Conservation (phyloP, 2,113 vertebrate genomes). For the Ptilonorhynchus violaceus region DNA sequence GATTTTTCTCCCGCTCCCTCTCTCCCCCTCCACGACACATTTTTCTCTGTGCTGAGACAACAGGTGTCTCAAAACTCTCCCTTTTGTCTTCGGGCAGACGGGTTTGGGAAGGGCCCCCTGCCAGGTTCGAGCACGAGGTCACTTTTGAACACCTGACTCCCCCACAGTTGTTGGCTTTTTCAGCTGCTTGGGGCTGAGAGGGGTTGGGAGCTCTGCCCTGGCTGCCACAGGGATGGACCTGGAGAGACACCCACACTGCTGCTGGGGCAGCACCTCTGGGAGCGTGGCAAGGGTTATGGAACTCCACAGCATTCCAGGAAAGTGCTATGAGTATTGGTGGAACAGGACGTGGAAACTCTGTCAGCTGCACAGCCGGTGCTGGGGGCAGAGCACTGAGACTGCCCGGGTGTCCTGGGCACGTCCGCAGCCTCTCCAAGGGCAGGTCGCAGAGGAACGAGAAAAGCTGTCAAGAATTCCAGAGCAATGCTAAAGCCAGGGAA, state of each 20-base stretch:
- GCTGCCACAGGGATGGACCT: background rate
- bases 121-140: background rate
- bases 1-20: background rate
- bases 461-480: background rate
- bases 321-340: background rate
- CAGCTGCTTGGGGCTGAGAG: slow-evolving; percentile 17
- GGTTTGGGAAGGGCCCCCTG: background rate
- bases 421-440: background rate
- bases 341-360: background rate
- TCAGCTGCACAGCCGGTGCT: rapidly evolving
- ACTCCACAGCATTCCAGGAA: background rate
- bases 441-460: background rate
- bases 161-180: background rate
- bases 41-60: background rate
- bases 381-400: background rate
- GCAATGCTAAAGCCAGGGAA: background rate
- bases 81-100: background rate
- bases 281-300: background rate
- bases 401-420: rapidly evolving
- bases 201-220: slow-evolving; percentile 17
- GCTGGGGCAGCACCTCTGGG: background rate
- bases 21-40: background rate
- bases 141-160: background rate
- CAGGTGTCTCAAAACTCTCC: background rate
- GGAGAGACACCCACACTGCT: background rate